These are phyloP conservation scores for Sander vitreus DNA, from an alignment of 2,113 vertebrate genomes.

Conservation along the genomic window DNA sequence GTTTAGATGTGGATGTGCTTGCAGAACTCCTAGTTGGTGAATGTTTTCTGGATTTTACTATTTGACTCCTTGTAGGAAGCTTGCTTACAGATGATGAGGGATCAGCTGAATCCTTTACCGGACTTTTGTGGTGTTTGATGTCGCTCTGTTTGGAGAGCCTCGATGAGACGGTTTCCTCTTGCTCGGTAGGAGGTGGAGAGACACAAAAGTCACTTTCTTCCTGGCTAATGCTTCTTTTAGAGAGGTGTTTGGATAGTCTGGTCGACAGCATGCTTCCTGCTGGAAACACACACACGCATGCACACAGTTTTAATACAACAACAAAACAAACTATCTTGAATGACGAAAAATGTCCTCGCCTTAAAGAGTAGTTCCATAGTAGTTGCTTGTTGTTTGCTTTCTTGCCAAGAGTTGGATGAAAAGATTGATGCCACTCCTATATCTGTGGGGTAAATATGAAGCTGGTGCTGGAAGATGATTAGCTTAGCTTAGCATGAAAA, in stretches of 20 bases:
- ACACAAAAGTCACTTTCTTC: slow-evolving; percentile 57
- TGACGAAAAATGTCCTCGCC: not conserved
- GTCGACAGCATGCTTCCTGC: slow-evolving; percentile 61
- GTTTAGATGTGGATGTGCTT: slow-evolving; percentile 15
- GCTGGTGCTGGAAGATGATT: no score
- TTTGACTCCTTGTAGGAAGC: slow-evolving; percentile 68
- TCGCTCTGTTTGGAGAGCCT: slow-evolving; percentile 58
- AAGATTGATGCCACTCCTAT: no score
- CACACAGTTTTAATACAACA: slow-evolving; percentile 15
- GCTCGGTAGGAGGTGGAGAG: slow-evolving; percentile 55
- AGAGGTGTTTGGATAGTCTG: slow-evolving; percentile 44
- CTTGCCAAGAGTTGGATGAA: no score
- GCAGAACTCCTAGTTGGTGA: slow-evolving; percentile 20
- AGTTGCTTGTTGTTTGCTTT: no score
- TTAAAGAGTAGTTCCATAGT: no score
- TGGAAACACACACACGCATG: slow-evolving; percentile 45
- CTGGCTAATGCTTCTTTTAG: slow-evolving; percentile 53
- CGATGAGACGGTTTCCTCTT: slow-evolving; percentile 51
- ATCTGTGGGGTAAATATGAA: no score
- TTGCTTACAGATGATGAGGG: slow-evolving; percentile 53
- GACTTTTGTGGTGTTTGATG: slow-evolving; percentile 54
- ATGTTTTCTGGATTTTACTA: slow-evolving; percentile 50
- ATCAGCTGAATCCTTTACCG: slow-evolving; percentile 57
- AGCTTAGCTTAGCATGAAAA: not conserved
- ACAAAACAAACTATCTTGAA: not conserved